Base-by-base conservation (phyloP, 2,797 vertebrate genomes). In the Denticeps clupeoides region DNA sequence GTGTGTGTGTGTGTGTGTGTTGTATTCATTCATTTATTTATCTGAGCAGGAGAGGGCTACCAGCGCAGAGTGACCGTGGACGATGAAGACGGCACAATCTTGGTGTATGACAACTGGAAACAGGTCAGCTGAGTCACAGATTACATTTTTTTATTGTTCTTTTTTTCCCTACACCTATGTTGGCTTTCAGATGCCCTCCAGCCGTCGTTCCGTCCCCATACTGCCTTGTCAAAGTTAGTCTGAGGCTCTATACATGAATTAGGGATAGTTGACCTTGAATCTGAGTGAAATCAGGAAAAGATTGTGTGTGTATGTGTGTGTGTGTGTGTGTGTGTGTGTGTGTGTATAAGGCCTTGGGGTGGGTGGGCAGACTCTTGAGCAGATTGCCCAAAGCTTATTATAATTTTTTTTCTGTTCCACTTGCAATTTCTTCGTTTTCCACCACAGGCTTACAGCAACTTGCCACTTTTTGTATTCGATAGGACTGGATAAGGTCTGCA, bases 91-190 rank as follows among this genome's bases (percentile, higher is more conserved):
- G 87, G 88, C 59, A 87, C 87, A 56, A 58, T 92, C 58, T 68
- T 89, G 18, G 65, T 93, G 41, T 90, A 79, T 29, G 90, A 93
- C 77, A 91, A 87, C 72, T 92, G 90, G 89, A 91, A 89, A 68
- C 86, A 87, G 85, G 89, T 92, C 67, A 79, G 81, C 18, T 9
- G 37, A 32, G 3, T 28, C 15, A 29, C 7, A 51, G 10, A 22
- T 10, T 26, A 10, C 26, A n/a, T n/a, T n/a, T n/a, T n/a, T n/a
- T n/a, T n/a, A n/a, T n/a, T n/a, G n/a, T n/a, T n/a, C n/a, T n/a
- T 38, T 35, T 19, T 35, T 38, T 23, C 25, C 4, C 24, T 25
- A 24, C 24, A 25, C 24, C 24, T 5, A n/a, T 25, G 24, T 24
- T 2, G 24, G 7, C 24, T 24, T 25, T 25, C 24, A 25, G 24